Percentiles rank a stretch among this genome's conserved stretches.
Conservation (phyloP, 2,113 vertebrate species). For the Triplophysa siluroides region DNA sequence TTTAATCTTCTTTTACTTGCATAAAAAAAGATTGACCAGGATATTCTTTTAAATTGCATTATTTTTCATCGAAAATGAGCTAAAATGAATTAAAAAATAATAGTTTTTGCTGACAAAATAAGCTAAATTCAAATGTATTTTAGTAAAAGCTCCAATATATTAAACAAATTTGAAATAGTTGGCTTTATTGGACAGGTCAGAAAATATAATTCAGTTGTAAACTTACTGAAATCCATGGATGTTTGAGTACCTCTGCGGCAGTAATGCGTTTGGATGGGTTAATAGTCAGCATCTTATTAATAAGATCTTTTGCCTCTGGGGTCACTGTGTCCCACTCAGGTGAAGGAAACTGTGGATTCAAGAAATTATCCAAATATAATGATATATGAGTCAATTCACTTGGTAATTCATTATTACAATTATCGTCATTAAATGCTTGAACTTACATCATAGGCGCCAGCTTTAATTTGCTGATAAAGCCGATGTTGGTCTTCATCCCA, state of each 20-base stretch:
- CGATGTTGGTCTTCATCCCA: slow-evolving; percentile 99
- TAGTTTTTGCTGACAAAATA: too few species aligned
- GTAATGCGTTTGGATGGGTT: slow-evolving; percentile 96
- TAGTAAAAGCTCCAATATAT: too few species aligned
- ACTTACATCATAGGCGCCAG: slow-evolving; percentile 91
- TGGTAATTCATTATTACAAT: neutral
- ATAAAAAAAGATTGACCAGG: too few species aligned
- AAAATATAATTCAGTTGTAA: neutral
- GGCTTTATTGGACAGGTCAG: too few species aligned
- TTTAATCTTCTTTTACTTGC: too few species aligned
- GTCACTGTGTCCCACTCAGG: slow-evolving; percentile 98
- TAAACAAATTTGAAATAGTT: too few species aligned
- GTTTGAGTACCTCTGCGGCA: slow-evolving; percentile 91
- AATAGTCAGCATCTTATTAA: slow-evolving; percentile 99
- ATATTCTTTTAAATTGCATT: too few species aligned
- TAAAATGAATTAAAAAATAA: too few species aligned
- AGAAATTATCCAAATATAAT: neutral
- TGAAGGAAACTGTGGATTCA: slow-evolving; percentile 84
- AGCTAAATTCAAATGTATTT: too few species aligned
- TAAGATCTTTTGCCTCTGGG: slow-evolving; percentile 97
- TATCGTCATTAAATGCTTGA: too few species aligned
- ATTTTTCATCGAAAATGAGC: too few species aligned
- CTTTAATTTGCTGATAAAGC: slow-evolving; percentile 97
- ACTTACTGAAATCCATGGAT: slow-evolving; percentile 98
- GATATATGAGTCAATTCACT: neutral